These are phyloP conservation scores for Nesometra sesokonis DNA, from an alignment of 35 echinoderm and acorn worm species.

Conservation along the genomic window DNA sequence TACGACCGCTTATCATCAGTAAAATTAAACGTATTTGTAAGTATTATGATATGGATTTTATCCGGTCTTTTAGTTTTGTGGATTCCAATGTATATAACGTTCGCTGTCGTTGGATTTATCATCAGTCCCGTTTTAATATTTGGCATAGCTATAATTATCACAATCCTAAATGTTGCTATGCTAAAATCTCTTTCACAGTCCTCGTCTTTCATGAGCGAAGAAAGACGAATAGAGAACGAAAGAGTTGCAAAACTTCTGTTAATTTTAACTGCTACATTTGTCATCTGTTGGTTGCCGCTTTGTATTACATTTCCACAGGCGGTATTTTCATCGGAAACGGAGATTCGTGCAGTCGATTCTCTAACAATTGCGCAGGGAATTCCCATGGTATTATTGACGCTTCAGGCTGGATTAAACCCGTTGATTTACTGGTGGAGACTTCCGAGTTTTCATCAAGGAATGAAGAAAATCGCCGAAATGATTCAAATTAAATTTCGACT, in stretches of 20 bases:
- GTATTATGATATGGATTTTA: not conserved
- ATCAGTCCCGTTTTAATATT: not conserved
- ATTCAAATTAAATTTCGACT: not conserved
- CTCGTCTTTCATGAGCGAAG: not conserved
- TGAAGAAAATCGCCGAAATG: not conserved
- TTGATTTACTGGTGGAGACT: not conserved
- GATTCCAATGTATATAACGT: not conserved
- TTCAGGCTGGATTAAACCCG: not conserved
- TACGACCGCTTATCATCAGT: not conserved
- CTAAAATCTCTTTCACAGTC: not conserved
- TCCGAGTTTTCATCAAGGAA: not conserved
- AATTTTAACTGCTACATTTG: not conserved
- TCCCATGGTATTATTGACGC: not conserved
- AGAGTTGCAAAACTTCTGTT: not conserved
- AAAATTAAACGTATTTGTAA: not conserved
- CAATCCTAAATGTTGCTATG: not conserved
- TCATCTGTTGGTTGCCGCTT: not conserved
- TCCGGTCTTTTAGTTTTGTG: not conserved
- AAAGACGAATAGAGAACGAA: not conserved
- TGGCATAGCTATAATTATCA: not conserved
- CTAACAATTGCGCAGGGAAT: not conserved
- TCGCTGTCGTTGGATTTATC: not conserved
- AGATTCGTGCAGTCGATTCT: not conserved
- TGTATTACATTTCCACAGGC: not conserved
- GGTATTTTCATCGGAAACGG: not conserved